Evolutionary conservation across 2,113 vertebrate genomes (phyloP).

Genomic region (Puntigrus tetrazona): DNA sequence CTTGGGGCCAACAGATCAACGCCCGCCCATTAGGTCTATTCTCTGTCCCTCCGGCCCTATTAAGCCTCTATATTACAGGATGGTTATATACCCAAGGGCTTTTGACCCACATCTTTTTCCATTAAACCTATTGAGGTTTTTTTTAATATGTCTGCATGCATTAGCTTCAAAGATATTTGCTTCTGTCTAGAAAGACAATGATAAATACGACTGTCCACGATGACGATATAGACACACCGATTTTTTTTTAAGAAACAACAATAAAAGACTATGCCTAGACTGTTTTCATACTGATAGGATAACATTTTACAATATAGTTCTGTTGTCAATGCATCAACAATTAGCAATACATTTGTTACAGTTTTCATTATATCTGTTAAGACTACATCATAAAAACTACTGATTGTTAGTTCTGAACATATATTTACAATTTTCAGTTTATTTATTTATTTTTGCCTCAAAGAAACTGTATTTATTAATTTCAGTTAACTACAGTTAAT

Average conservation of each 20-base stretch:
- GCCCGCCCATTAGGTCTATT: neutral
- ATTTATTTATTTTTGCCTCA: too few relatives aligned
- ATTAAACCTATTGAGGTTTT: neutral
- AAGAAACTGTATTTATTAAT: neutral
- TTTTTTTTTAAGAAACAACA: neutral
- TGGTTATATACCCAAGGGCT: neutral
- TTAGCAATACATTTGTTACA: too few relatives aligned
- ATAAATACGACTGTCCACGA: neutral
- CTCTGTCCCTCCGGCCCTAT: neutral
- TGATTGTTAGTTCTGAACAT: too few relatives aligned
- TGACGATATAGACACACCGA: neutral
- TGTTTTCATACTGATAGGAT: neutral
- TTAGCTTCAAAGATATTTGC: neutral
- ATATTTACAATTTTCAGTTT: too few relatives aligned
- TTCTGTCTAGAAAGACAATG: neutral
- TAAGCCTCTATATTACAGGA: neutral
- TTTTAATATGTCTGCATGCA: neutral
- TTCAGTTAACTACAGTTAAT: neutral
- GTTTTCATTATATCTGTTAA: too few relatives aligned
- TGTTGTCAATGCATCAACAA: too few relatives aligned
- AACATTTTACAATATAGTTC: neutral
- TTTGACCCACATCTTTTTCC: neutral
- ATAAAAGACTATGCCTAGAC: neutral
- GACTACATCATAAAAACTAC: too few relatives aligned
- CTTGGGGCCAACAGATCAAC: neutral